A percentile compares a stretch with the other conserved stretches of the same genome.
Conservation (phyloP, 2,113 vertebrate genomes). For the Pseudolaguvia tuberculata region DNA sequence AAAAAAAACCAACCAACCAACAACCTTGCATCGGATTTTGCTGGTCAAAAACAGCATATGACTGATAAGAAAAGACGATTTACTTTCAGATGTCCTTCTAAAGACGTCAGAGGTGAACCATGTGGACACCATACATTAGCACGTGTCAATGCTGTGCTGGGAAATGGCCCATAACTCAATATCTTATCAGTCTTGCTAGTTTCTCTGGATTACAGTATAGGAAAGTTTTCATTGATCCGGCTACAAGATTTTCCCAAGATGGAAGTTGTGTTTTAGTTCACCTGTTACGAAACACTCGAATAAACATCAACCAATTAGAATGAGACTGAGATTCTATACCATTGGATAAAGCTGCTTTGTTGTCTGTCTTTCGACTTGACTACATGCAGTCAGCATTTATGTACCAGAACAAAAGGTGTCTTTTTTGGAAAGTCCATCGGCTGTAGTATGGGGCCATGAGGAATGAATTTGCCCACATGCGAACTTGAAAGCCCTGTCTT, state of each 20-base stretch:
- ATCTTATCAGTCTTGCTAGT: background rate
- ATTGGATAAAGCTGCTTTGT: background rate
- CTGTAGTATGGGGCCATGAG: conserved; percentile 11
- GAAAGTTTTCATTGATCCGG: no score
- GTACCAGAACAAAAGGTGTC: conserved; percentile 14
- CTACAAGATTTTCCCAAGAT: background rate
- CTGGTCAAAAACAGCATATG: background rate
- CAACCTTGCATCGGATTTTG: background rate
- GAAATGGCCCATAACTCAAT: background rate
- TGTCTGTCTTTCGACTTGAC: background rate
- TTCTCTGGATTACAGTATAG: background rate
- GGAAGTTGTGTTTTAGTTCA: background rate
- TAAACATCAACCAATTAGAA: background rate
- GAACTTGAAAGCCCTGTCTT: conserved; percentile 30
- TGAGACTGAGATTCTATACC: background rate
- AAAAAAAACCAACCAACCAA: no score
- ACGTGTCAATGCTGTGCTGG: background rate
- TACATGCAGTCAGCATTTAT: conserved; percentile 5
- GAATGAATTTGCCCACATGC: conserved; percentile 36
- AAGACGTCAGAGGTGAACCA: background rate
- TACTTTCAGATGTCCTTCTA: background rate
- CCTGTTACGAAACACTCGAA: background rate
- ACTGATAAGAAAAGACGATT: background rate
- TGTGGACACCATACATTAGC: background rate
- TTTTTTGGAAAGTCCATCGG: background rate